Base-by-base conservation (phyloP, 2,113 vertebrate genomes). In the Oncorhynchus tshawytscha region DNA sequence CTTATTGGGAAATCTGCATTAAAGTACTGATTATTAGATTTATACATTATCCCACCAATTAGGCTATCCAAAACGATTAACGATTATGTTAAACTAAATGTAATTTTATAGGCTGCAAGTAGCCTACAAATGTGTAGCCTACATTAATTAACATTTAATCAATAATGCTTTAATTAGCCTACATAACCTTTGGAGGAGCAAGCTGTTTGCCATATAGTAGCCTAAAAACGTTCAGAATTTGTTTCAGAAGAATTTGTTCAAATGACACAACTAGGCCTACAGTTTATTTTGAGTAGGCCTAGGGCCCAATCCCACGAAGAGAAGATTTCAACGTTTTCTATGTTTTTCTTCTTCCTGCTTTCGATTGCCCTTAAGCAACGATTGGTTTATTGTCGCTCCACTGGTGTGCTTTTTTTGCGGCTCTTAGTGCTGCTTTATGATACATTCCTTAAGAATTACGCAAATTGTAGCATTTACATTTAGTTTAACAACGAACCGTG, bases 361-460 rank as follows among this genome's bases (percentile, higher is more conserved):
- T 72, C 51, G 24, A 54, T 54, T 59, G 24, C 51, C 13, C 45
- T 24, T 59, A 45, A 16, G 60, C 78, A 70, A 74, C 57, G 83
- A 84, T 66, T 84, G 81, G 73, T 83, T 87, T 87, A 82, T 81
- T 85, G 87, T 84, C 82, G 82, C 85, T 86, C 72, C 75, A 66
- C 83, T 82, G 83, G 69, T 77, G 83, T 84, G 85, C 78, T 85
- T 85, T 84, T 90, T 83, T 89, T 78, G 81, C 72, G 77, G 73
- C 75, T 85, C 84, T 90, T 91, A 89, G 88, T 90, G 83, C 18
- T 83, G 77, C 83, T 86, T 87, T 87, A 81, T 83, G 89, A 88
- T 91, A 89, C 85, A 27, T 27, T 27, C 27, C 27, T 27, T 27
- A 27, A 27, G 27, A 27, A 27, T 27, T 27, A 27, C 3, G 2